A percentile compares a stretch with the other conserved stretches of the same genome.
These are phyloP conservation scores for Spheniscus humboldti DNA, from an alignment of 2,797 vertebrate species.

Conservation along the genomic window DNA sequence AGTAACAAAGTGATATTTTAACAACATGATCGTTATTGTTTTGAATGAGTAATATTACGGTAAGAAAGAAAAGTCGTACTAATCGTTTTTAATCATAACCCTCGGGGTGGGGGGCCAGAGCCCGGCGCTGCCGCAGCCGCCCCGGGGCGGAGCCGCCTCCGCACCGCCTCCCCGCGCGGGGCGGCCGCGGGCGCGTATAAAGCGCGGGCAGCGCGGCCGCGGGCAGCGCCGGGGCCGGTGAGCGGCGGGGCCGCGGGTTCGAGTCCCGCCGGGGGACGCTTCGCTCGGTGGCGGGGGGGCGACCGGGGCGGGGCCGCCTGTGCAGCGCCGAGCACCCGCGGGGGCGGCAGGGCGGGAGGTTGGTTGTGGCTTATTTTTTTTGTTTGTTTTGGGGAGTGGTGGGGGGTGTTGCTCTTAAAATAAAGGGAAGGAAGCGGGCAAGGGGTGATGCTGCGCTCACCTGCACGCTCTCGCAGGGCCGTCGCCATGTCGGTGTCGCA, in stretches of 20 bases:
- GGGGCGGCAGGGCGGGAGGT: background rate
- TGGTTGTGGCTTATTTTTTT: fast-evolving
- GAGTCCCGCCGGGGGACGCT: background rate
- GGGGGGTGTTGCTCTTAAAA: background rate
- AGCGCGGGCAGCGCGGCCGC: background rate
- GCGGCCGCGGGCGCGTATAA: background rate
- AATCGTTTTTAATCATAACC: fast-evolving
- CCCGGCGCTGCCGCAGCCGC: background rate
- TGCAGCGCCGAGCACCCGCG: background rate
- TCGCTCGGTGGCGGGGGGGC: fast-evolving
- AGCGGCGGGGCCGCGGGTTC: fast-evolving
- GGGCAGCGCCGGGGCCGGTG: too few species aligned
- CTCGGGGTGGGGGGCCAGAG: background rate
- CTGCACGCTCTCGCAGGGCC: background rate
- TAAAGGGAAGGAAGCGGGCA: fast-evolving
- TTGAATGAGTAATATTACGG: background rate
- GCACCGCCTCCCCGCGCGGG: background rate
- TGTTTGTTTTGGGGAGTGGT: fast-evolving
- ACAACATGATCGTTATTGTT: fast-evolving
- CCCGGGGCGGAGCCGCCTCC: background rate
- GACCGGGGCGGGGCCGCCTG: background rate
- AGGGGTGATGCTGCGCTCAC: background rate
- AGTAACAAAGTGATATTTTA: fast-evolving
- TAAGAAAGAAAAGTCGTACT: background rate
- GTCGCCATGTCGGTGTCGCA: conserved; percentile 70